phyloP scores from a whole-genome alignment of 1,140 invertebrate species.

The Coelopa frigida region DNA sequence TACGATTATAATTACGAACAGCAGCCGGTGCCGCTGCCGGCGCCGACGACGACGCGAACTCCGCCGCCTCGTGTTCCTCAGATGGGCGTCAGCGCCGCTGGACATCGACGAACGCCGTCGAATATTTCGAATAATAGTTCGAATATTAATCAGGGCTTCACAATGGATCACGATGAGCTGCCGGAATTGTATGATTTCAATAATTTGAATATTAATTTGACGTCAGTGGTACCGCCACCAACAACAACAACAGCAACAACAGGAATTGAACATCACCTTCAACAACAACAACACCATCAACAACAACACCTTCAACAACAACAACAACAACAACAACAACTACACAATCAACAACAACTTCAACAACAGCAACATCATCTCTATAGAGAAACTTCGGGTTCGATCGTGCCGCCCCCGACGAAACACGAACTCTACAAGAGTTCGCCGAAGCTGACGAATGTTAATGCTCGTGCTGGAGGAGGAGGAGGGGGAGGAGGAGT shows the following conservation, averaged over 20 bases:
- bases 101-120: slow-evolving; percentile 37
- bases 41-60: slow-evolving; percentile 19
- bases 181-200: slow-evolving; percentile 46
- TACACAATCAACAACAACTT: no score
- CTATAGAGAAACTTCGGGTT: no score
- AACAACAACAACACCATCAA: no score
- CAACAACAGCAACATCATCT: slow-evolving; percentile 1
- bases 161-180: slow-evolving; percentile 49
- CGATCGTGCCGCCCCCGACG: slow-evolving; percentile 19
- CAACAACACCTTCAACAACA: no score
- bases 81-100: slow-evolving; percentile 39
- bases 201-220: slow-evolving; percentile 27
- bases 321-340: no score
- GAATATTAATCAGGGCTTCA: slow-evolving; percentile 54
- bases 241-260: neutral
- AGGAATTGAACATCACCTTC: neutral
- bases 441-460: slow-evolving; percentile 31
- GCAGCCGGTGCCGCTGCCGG: slow-evolving; percentile 20
- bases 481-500: neutral
- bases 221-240: neutral
- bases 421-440: slow-evolving; percentile 36
- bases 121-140: slow-evolving; percentile 40
- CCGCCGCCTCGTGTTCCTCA: slow-evolving; percentile 38
- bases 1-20: slow-evolving; percentile 34
- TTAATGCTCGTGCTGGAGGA: no score